Evolutionary conservation across 2,113 vertebrate genomes (phyloP).

Genomic region (Prolemur simus): DNA sequence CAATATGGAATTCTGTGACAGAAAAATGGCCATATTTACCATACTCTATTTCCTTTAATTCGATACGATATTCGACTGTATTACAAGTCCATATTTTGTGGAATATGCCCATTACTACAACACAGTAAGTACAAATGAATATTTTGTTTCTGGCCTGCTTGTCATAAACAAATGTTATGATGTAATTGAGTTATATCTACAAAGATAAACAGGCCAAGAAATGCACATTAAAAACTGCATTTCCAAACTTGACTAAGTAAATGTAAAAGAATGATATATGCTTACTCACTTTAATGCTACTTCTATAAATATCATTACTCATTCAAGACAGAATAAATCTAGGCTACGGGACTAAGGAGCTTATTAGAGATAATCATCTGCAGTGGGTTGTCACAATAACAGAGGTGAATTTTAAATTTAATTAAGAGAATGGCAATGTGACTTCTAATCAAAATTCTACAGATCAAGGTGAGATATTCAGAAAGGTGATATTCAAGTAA

Average conservation of each 20-base stretch:
- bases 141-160: background rate
- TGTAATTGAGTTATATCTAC: background rate
- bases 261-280: background rate
- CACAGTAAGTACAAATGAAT: background rate
- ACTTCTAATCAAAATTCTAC: background rate
- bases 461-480: background rate
- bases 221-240: background rate
- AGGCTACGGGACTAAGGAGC: conserved; percentile 72
- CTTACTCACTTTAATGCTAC: conserved; percentile 35
- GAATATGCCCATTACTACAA: background rate
- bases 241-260: background rate
- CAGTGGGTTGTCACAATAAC: background rate
- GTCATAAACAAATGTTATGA: background rate
- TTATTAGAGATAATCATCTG: conserved; percentile 75
- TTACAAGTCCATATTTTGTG: background rate
- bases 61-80: background rate
- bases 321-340: conserved; percentile 53
- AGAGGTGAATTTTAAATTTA: conserved; percentile 57
- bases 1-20: background rate
- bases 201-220: background rate
- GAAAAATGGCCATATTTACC: background rate
- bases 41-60: background rate
- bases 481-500: background rate
- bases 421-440: background rate
- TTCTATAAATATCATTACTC: conserved; percentile 71